Evolutionary conservation across 2,797 vertebrate genomes (phyloP).

Genomic region (Acestrorhynchus altus): DNA sequence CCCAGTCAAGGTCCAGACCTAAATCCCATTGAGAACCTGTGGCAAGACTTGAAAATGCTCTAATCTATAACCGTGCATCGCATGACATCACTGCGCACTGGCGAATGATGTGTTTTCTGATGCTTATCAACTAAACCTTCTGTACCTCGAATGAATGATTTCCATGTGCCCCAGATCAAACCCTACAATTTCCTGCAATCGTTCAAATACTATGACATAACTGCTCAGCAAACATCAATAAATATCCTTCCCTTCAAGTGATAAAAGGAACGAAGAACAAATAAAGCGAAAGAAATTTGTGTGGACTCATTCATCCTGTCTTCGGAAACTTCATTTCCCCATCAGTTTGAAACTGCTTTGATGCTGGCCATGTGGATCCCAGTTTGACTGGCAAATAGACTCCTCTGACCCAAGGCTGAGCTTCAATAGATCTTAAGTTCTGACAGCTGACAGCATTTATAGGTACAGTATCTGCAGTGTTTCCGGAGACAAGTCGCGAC

Average conservation of each 20-base stretch:
- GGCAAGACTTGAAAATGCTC: no score
- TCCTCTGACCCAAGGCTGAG: conserved; percentile 35
- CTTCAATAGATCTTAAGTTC: conserved; percentile 26
- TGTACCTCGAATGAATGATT: neutral
- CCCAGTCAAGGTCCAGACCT: no score
- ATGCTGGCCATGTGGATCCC: conserved; percentile 45
- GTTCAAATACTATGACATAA: neutral
- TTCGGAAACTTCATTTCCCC: conserved; percentile 51
- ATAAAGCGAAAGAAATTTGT: conserved; percentile 15
- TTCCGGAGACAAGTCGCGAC: conserved; percentile 30
- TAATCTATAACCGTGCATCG: no score
- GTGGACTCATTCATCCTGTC: conserved; percentile 39
- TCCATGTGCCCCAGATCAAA: neutral
- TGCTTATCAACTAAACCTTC: neutral
- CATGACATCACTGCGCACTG: no score
- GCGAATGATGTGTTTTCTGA: no score
- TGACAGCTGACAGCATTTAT: neutral
- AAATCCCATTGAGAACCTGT: no score
- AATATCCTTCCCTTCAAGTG: conserved; percentile 15
- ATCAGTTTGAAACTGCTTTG: conserved; percentile 52
- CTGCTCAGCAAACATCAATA: conserved; percentile 25
- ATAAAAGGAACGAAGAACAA: conserved; percentile 27
- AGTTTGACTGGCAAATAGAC: conserved; percentile 24
- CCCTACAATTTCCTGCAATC: neutral
- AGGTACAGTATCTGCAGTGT: conserved; percentile 6